A percentile compares a stretch with the other conserved stretches of the same genome.
phyloP scores from a whole-genome alignment of 2,113 vertebrate species.

The Argyrosomus japonicus region DNA sequence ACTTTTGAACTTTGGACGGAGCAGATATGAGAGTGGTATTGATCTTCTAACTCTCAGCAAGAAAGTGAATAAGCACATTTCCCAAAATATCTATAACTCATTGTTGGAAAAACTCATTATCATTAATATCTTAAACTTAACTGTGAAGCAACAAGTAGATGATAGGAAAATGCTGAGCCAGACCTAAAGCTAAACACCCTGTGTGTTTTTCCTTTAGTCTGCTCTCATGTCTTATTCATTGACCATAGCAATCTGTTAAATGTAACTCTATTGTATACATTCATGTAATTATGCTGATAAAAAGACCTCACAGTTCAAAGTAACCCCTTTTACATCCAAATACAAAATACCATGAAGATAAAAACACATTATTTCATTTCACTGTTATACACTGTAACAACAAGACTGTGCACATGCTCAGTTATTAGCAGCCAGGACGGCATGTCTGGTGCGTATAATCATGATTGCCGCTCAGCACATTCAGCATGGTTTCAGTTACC shows the following conservation, averaged over 20 bases:
- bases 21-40: too few relatives aligned
- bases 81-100: background rate
- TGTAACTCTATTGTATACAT: background rate
- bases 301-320: background rate
- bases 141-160: too few relatives aligned
- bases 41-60: background rate
- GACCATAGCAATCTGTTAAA: background rate
- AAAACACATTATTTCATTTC: background rate
- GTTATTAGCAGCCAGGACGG: constrained; percentile 2
- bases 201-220: background rate
- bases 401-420: background rate
- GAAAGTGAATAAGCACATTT: background rate
- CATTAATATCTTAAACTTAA: background rate
- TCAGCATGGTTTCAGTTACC: constrained; percentile 48
- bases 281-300: background rate
- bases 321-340: background rate
- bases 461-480: background rate
- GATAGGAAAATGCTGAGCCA: background rate
- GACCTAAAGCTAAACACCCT: background rate
- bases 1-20: too few relatives aligned
- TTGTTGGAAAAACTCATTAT: background rate
- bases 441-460: constrained; percentile 18
- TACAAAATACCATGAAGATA: background rate
- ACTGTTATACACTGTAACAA: background rate
- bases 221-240: background rate